Evolutionary conservation across 1,140 invertebrate species (phyloP), one percentile per base, ranked within the genome.

Genomic region (Pararge aegeria): DNA sequence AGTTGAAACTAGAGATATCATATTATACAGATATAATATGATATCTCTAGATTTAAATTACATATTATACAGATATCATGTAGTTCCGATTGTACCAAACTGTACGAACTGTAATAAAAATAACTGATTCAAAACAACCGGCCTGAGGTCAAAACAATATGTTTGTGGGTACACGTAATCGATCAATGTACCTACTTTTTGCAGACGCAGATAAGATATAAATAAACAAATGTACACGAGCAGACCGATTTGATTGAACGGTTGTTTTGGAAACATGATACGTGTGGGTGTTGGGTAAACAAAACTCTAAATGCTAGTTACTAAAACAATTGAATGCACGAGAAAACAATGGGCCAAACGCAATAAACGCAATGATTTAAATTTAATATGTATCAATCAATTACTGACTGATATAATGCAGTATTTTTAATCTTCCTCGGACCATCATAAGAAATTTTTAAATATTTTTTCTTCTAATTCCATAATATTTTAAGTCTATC

Each of bases 191-290:
- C 30, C 30, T 34, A 34, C 10, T 59, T 59, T 59, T 27, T 27
- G 24, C 38, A 50, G 56, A 59, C 37, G 21, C 15, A 42, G 60
- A 62, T 62, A 56, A 62, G 53, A 62, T 56, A 52, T 37, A 40
- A 53, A 50, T 30, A 58, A 49, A 58, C 30, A 64, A 9, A 61
- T n/a, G 30, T 34, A 34, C 24, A 52, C 50, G 50, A 40, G 48
- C 55, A 49, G 21, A 19, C 44, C 29, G 24, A 54, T 50, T 55
- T 64, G 55, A 64, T 64, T 50, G 51, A 64, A 50, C 34, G 61
- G 18, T 58, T 64, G 61, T 64, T 54, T 57, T 55, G 59, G 34
- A 38, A 61, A 58, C 38, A 37, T 53, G 18, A 52, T 49, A 38
- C 18, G 54, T 27, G 55, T 57, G 54, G 61, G 44, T 49, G 55